phyloP scores from a whole-genome alignment of 2,797 vertebrate species.

The Microctenopoma stevenorrisi region DNA sequence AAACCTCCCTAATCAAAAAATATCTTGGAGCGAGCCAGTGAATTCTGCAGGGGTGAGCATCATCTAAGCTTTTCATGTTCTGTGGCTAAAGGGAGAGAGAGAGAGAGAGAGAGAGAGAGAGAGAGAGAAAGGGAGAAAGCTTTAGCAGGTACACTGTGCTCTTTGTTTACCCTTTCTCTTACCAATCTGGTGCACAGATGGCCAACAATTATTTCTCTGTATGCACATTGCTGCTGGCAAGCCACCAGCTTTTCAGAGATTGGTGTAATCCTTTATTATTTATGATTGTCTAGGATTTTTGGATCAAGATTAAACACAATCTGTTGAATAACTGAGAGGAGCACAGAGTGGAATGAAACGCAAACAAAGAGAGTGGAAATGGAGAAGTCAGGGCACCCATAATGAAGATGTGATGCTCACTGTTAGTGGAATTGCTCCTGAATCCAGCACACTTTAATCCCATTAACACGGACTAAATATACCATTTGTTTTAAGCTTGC shows the following conservation, averaged over 20 bases:
- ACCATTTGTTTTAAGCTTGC: conserved; percentile 88
- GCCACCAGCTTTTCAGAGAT: conserved; percentile 82
- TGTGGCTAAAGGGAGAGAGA: conserved; percentile 56
- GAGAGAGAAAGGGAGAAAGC: conserved; percentile 54
- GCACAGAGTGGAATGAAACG: conserved; percentile 77
- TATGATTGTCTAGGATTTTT: conserved; percentile 86
- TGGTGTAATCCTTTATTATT: conserved; percentile 89
- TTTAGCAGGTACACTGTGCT: conserved; percentile 82
- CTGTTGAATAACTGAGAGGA: conserved; percentile 82
- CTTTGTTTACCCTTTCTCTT: conserved; percentile 85
- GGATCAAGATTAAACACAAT: conserved; percentile 86
- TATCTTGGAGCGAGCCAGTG: conserved; percentile 66
- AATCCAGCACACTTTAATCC: conserved; percentile 85
- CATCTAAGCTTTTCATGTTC: conserved; percentile 79
- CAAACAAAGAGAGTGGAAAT: conserved; percentile 80
- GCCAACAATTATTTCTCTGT: conserved; percentile 86
- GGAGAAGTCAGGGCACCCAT: conserved; percentile 76
- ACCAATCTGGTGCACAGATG: conserved; percentile 87
- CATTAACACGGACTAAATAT: conserved; percentile 86
- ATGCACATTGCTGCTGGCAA: conserved; percentile 80
- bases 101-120: conserved; percentile 47
- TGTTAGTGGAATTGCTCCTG: conserved; percentile 76
- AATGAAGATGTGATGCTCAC: conserved; percentile 83
- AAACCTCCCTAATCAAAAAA: conserved; percentile 77
- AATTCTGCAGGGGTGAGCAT: conserved; percentile 71